phyloP scores from a whole-genome alignment of 1,140 invertebrate species.

The Diplogasteroides magnus region DNA sequence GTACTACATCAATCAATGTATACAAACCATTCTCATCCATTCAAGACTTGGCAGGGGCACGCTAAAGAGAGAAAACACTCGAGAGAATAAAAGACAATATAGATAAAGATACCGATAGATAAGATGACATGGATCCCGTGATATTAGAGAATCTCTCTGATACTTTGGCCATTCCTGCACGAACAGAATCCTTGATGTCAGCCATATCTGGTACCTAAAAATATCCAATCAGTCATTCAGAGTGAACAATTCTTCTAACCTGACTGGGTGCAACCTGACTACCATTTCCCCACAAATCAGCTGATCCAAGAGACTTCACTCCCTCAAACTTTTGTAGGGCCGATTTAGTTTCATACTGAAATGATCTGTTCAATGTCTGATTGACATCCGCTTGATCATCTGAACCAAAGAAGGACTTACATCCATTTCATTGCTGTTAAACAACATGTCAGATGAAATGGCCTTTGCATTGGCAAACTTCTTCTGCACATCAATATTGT shows the following conservation, averaged over 20 bases:
- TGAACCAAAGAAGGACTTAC: conserved; percentile 51
- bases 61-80: too few relatives aligned
- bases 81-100: too few relatives aligned
- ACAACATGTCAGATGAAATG: conserved; percentile 93
- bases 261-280: conserved; percentile 20
- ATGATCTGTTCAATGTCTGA: conserved; percentile 25
- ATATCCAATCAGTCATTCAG: too few relatives aligned
- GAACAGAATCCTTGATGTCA: conserved; percentile 90
- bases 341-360: conserved; percentile 66
- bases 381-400: too few relatives aligned
- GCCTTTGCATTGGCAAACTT: conserved; percentile 71
- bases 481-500: conserved; percentile 30
- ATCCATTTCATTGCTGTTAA: conserved; percentile 71
- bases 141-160: conserved; percentile 84
- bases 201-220: conserved; percentile 72
- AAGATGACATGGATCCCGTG: conserved; percentile 68
- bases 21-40: too few relatives aligned
- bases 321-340: conserved; percentile 75
- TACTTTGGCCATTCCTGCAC: conserved; percentile 89
- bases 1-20: too few relatives aligned
- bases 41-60: not conserved
- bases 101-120: conserved; percentile 23
- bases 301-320: conserved; percentile 85
- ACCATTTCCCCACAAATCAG: conserved; percentile 79
- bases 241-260: conserved; percentile 3